A percentile compares a stretch with the other conserved stretches of the same genome.
Conservation (phyloP, 2,797 vertebrate species). For the Epinephelus awoara region DNA sequence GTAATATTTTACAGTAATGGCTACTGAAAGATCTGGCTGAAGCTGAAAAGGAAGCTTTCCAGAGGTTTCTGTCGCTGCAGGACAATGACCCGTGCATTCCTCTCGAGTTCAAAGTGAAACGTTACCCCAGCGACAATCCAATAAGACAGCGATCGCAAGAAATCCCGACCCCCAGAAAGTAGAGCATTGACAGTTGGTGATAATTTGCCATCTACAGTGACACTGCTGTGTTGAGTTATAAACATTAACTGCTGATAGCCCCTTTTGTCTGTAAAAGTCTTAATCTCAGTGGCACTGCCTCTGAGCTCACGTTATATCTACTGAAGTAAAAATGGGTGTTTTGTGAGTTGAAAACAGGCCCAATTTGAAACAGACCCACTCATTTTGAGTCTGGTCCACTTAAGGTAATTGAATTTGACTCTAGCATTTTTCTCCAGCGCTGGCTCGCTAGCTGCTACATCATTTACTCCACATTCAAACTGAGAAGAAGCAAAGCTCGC, state of each 20-base stretch:
- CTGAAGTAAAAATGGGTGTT: conserved; percentile 69
- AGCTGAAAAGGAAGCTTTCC: conserved; percentile 48
- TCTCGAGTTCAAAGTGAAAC: conserved; percentile 65
- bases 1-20: conserved; percentile 55
- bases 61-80: conserved; percentile 37
- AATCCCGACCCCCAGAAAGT: conserved; percentile 39
- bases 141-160: conserved; percentile 29
- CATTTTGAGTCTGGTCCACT: conserved; percentile 75
- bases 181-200: conserved; percentile 58
- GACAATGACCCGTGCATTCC: conserved; percentile 31
- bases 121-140: conserved; percentile 23
- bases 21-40: conserved; percentile 44
- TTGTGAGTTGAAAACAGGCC: conserved; percentile 74
- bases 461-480: conserved; percentile 56
- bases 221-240: conserved; percentile 61
- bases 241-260: conserved; percentile 64
- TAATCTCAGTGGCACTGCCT: conserved; percentile 59
- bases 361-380: conserved; percentile 76
- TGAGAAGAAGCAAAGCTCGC: conserved; percentile 43
- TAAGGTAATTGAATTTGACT: conserved; percentile 84
- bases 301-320: conserved; percentile 69
- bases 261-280: conserved; percentile 64
- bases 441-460: conserved; percentile 50
- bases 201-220: conserved; percentile 67
- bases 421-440: conserved; percentile 55